phyloP scores from a whole-genome alignment of 2,113 vertebrate species.

The Labeo catla region DNA sequence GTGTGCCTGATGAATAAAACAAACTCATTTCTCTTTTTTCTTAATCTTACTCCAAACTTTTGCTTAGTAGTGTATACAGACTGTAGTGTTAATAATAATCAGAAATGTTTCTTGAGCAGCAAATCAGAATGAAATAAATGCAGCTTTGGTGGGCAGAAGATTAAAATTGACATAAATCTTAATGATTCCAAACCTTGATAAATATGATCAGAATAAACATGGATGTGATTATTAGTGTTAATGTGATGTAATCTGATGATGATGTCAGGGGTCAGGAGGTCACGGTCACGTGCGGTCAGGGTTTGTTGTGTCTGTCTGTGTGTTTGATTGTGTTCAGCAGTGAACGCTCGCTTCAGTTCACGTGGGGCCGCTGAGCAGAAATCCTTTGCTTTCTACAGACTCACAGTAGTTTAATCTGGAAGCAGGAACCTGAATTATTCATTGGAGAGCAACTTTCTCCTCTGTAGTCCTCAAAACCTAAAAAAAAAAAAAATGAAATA shows the following conservation, averaged over 20 bases:
- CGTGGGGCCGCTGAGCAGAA: neutral
- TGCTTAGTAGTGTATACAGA: too few species aligned
- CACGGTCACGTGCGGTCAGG: neutral
- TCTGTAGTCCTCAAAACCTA: neutral
- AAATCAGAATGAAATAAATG: too few species aligned
- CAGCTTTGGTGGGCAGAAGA: too few species aligned
- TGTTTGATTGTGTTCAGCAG: neutral
- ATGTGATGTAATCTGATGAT: neutral
- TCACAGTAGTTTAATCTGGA: neutral
- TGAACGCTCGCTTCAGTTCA: neutral
- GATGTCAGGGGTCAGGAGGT: neutral
- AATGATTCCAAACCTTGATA: too few species aligned
- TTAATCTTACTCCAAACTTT: too few species aligned
- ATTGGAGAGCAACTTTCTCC: neutral
- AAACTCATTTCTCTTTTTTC: too few species aligned
- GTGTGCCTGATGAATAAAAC: too few species aligned
- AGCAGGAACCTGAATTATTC: constrained; percentile 2
- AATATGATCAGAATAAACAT: too few species aligned
- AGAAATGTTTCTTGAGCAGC: too few species aligned
- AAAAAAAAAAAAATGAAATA: neutral
- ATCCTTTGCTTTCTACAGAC: neutral
- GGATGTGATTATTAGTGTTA: neutral
- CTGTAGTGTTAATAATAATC: too few species aligned
- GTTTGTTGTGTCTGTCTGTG: neutral
- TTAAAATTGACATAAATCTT: too few species aligned